These are phyloP conservation scores for Leucania comma DNA, from an alignment of 2,888 invertebrate genomes.

Conservation along the genomic window DNA sequence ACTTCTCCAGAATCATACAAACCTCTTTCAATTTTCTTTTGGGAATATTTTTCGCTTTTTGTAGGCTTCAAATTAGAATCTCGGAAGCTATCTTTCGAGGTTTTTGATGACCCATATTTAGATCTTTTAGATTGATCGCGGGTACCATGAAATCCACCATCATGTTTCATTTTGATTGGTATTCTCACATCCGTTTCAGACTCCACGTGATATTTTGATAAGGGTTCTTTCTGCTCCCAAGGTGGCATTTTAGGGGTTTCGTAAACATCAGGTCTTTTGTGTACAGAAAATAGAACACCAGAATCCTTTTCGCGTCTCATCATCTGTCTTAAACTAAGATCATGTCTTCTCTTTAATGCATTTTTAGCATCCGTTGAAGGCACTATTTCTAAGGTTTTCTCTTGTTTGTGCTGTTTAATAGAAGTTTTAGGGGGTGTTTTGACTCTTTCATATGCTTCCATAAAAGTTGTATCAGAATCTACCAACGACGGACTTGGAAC, in stretches of 20 bases:
- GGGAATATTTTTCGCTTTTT: conserved; percentile 4
- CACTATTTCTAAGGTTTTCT: conserved; percentile 16
- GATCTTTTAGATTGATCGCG: not conserved
- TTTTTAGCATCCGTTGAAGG: conserved; percentile 25
- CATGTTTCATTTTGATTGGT: conserved; percentile 3
- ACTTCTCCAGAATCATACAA: not conserved
- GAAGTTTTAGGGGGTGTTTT: conserved; percentile 8
- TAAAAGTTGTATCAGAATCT: conserved; percentile 14
- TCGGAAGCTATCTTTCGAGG: not conserved
- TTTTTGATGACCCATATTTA: not conserved
- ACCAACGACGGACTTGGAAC: not conserved
- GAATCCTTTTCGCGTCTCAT: conserved; percentile 4
- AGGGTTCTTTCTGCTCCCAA: conserved; percentile 26
- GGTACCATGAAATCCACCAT: not conserved
- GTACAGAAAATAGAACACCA: not conserved
- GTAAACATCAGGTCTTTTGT: conserved; percentile 23
- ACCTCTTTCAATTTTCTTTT: conserved; percentile 5
- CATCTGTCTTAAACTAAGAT: conserved; percentile 37
- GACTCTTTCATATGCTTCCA: not conserved
- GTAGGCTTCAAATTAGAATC: conserved; percentile 1
- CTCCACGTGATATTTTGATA: conserved; percentile 6
- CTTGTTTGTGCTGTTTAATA: conserved; percentile 5
- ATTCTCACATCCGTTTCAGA: not conserved
- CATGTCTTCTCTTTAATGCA: conserved; percentile 39
- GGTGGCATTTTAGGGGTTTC: conserved; percentile 37